Conservation (phyloP, 2,113 vertebrate genomes). For the Xyliphius kryptos region DNA sequence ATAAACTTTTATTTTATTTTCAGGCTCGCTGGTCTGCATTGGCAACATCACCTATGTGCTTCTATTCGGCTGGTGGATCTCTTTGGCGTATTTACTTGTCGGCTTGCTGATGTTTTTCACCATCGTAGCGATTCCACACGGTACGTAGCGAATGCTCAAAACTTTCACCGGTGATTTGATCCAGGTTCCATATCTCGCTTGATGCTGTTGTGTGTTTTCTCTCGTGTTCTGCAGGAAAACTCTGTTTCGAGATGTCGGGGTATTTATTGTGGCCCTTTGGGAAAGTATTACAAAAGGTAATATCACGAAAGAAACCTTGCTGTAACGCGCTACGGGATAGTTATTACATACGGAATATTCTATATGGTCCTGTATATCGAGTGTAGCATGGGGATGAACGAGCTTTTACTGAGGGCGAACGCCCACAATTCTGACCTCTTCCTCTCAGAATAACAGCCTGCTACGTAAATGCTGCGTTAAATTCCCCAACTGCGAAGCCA, state of each 20-base stretch:
- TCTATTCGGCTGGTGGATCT: slow-evolving; percentile 84
- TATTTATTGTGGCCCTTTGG: slow-evolving; percentile 81
- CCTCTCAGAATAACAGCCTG: slow-evolving; percentile 46
- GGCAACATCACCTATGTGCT: slow-evolving; percentile 74
- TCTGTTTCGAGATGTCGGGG: slow-evolving; percentile 62
- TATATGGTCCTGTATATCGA: too few species aligned
- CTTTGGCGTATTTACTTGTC: slow-evolving; percentile 66
- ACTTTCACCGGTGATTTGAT: not conserved
- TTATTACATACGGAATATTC: too few species aligned
- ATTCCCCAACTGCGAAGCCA: slow-evolving; percentile 40
- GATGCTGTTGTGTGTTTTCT: not conserved
- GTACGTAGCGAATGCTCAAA: slow-evolving; percentile 49
- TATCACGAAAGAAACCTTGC: too few species aligned
- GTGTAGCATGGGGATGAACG: too few species aligned
- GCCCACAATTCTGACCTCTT: too few species aligned
- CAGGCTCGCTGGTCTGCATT: slow-evolving; percentile 64
- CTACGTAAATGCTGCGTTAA: slow-evolving; percentile 37
- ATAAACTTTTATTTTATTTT: too few species aligned
- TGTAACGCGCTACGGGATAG: too few species aligned
- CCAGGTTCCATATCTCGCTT: not conserved
- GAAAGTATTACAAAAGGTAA: slow-evolving; percentile 68
- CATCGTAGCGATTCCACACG: slow-evolving; percentile 65
- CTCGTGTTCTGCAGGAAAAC: slow-evolving; percentile 56
- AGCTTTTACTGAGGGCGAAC: too few species aligned
- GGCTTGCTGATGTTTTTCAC: slow-evolving; percentile 72